Percentiles rank a stretch among this genome's conserved stretches.
phyloP scores from a whole-genome alignment of 2,797 vertebrate genomes.

The Synaphobranchus kaupii region DNA sequence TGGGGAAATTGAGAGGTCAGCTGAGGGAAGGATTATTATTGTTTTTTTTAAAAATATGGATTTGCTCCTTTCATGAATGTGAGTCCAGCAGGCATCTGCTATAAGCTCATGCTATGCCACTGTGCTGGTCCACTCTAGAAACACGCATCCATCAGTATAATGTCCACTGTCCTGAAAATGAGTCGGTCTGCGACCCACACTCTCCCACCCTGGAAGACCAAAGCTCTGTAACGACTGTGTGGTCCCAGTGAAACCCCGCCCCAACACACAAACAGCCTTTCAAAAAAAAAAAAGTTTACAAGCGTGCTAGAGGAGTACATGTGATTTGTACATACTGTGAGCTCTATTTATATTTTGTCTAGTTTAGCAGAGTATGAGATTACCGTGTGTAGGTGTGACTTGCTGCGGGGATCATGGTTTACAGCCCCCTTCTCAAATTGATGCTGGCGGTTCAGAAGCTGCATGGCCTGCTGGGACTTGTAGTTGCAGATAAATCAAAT shows the following conservation, averaged over 20 bases:
- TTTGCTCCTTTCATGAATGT: neutral
- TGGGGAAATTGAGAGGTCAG: neutral
- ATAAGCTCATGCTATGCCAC: neutral
- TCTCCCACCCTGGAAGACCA: constrained; percentile 28
- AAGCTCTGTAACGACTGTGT: constrained; percentile 28
- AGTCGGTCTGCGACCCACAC: neutral
- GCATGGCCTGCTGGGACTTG: constrained; percentile 28
- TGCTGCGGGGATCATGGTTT: constrained; percentile 18
- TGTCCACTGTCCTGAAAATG: neutral
- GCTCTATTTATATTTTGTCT: constrained; percentile 21
- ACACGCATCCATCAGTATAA: neutral
- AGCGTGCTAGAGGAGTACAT: constrained; percentile 12
- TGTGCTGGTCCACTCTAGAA: neutral
- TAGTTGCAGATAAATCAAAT: constrained; percentile 10
- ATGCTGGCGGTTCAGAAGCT: constrained; percentile 10
- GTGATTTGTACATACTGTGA: constrained; percentile 31
- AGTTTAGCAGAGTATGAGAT: constrained; percentile 21
- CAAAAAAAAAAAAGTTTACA: constrained; percentile 32
- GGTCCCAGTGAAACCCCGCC: neutral
- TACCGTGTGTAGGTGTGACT: constrained; percentile 21
- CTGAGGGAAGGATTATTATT: neutral
- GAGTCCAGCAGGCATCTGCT: neutral
- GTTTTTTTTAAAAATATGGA: neutral
- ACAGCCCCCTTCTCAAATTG: constrained; percentile 23
- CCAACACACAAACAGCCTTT: constrained; percentile 31